Evolutionary conservation across 2,113 vertebrate genomes (phyloP), one percentile per base, ranked within the genome.

Genomic region (Lepidothrix coronata): DNA sequence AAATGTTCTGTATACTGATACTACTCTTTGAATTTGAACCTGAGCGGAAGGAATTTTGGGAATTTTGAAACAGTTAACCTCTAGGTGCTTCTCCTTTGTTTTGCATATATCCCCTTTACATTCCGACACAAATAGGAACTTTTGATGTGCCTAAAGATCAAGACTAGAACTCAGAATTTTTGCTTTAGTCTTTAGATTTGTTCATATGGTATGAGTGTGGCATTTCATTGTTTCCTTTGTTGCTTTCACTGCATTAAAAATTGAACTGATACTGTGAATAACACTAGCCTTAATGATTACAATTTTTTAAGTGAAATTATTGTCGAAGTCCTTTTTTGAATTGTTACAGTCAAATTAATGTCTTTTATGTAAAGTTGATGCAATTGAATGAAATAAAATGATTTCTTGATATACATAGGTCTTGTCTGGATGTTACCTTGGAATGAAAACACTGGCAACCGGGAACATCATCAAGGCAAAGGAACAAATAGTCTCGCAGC

Each of bases 401-500:
- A 33, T 89, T 86, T 68, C 24, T 85, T 94, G 9, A 3, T 76
- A n/a, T 73, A 5, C 85, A 4, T 88, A 99, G 99, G 98, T 86
- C 97, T 99, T 39, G 98, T 99, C 11, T 99, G 98, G 98, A 97
- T 99, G 94, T 96, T 99, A 62, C 99, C 99, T 5, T 98, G 98
- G 98, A 98, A 59, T 24, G 98, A 98, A 20, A 97, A 96, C 54
- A 51, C 37, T 31, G 85, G 51, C 66, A 93, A 31, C 11, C 93
- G 33, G 4, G 35, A 91, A 71, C 78, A 46, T 71, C 63, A 43
- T 15, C 59, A n/a, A 58, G 46, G 8, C 43, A 71, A 76, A 83
- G 51, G 75, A 76, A 33, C 41, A 31, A 16, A 8, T 18, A 12
- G 6, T 49, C 62, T 33, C 37, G 55, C 30, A n/a, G 37, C 59